phyloP scores from a whole-genome alignment of 2,113 vertebrate species.

The Genyomyrus donnyi region DNA sequence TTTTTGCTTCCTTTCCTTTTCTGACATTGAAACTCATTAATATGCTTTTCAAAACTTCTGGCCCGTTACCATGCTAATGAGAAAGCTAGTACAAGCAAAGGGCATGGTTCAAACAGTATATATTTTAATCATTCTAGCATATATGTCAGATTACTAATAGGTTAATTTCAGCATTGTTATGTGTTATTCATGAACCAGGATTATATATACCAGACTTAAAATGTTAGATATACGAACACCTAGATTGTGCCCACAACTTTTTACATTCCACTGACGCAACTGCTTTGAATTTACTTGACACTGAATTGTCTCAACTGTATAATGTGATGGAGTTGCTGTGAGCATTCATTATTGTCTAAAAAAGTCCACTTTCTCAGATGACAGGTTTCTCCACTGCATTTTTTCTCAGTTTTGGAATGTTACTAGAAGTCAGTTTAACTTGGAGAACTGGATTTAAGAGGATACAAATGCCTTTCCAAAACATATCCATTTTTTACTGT shows the following conservation, averaged over 20 bases:
- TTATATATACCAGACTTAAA: conserved; percentile 8
- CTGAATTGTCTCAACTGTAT: background rate
- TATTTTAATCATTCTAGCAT: conserved; percentile 10
- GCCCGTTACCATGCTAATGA: conserved; percentile 3
- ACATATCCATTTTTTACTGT: background rate
- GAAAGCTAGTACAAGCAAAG: background rate
- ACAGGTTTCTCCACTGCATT: background rate
- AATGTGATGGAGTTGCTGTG: background rate
- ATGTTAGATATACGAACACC: background rate
- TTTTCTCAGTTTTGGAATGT: conserved; percentile 20
- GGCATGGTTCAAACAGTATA: conserved; percentile 1
- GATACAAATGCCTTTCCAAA: conserved; percentile 14
- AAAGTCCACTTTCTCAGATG: background rate
- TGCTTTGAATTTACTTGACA: background rate
- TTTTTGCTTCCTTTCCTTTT: background rate
- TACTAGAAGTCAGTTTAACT: conserved; percentile 6
- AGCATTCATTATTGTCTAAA: background rate
- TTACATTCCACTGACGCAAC: background rate
- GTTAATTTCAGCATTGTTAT: conserved; percentile 10
- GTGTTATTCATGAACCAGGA: background rate
- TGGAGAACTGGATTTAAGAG: conserved; percentile 5
- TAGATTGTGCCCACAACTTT: background rate
- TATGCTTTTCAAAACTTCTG: background rate
- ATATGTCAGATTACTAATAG: background rate
- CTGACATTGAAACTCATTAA: background rate